phyloP scores from a whole-genome alignment of 37 sponge, comb jelly and placozoan species.

The Geodia barretti region DNA sequence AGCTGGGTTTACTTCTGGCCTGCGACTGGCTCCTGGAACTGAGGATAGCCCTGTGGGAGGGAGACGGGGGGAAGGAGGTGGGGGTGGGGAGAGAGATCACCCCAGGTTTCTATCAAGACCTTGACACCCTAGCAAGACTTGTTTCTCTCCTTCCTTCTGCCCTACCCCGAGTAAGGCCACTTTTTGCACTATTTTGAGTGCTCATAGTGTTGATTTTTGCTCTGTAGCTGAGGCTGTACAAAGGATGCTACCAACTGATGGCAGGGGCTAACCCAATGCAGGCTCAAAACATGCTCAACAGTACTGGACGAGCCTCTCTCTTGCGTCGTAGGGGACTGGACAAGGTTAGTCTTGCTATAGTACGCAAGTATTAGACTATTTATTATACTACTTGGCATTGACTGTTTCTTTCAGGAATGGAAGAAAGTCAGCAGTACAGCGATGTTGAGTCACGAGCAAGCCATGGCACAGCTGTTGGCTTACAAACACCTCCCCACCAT shows the following conservation, averaged over 20 bases:
- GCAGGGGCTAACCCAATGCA: constrained; percentile 74
- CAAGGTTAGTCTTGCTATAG: neutral
- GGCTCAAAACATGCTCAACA: constrained; percentile 63
- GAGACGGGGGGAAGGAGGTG: constrained; percentile 35
- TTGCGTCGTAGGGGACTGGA: constrained; percentile 15
- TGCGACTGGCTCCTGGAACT: constrained; percentile 81
- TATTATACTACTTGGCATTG: no score
- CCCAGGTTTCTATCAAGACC: constrained; percentile 50
- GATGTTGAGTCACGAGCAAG: constrained; percentile 52
- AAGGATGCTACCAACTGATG: constrained; percentile 68
- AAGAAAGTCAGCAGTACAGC: neutral
- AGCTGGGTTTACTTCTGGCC: constrained; percentile 72
- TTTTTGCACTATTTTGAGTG: neutral
- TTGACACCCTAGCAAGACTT: constrained; percentile 63
- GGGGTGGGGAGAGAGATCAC: neutral
- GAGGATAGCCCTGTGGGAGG: constrained; percentile 64
- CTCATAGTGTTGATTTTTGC: no score
- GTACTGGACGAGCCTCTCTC: constrained; percentile 29
- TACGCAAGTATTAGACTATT: neutral
- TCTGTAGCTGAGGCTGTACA: constrained; percentile 71
- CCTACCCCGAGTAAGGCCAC: constrained; percentile 47
- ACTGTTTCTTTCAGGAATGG: constrained; percentile 1
- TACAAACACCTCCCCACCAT: constrained; percentile 68
- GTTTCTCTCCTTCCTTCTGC: constrained; percentile 44
- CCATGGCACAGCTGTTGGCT: constrained; percentile 56